These are phyloP conservation scores for Nesogale talazaci DNA, from an alignment of 2,113 vertebrate species.

Conservation along the genomic window DNA sequence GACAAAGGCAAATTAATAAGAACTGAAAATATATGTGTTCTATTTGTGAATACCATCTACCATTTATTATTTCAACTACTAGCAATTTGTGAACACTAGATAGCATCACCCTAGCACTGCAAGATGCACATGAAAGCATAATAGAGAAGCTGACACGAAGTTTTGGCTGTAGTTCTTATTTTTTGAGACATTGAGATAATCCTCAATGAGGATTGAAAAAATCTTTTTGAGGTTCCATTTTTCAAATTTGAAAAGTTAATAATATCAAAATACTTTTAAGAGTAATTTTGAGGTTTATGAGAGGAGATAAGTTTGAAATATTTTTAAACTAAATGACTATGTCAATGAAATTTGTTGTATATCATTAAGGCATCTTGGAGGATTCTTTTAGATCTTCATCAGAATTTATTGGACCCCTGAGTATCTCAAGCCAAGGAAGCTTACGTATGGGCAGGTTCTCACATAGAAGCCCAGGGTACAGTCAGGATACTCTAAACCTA, in stretches of 20 bases:
- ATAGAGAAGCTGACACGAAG: neutral
- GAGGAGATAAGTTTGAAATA: neutral
- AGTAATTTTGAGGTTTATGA: neutral
- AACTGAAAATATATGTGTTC: too few relatives aligned
- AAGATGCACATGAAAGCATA: neutral
- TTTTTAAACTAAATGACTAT: neutral
- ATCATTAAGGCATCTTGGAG: neutral
- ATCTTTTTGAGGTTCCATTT: neutral
- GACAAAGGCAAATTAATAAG: too few relatives aligned
- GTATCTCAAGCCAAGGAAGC: neutral
- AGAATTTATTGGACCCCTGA: neutral
- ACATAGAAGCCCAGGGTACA: neutral
- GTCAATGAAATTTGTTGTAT: neutral
- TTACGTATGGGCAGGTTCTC: neutral
- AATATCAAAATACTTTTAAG: neutral
- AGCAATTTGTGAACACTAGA: neutral
- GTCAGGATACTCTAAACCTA: neutral
- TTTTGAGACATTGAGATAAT: neutral
- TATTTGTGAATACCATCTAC: too few relatives aligned
- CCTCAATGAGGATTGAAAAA: too few relatives aligned
- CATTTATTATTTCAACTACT: too few relatives aligned
- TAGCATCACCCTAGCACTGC: neutral
- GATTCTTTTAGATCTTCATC: conserved; percentile 8
- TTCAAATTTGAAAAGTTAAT: neutral
- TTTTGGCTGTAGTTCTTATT: neutral